These are phyloP conservation scores for Scophthalmus maximus DNA, from an alignment of 2,113 vertebrate genomes.

Conservation along the genomic window DNA sequence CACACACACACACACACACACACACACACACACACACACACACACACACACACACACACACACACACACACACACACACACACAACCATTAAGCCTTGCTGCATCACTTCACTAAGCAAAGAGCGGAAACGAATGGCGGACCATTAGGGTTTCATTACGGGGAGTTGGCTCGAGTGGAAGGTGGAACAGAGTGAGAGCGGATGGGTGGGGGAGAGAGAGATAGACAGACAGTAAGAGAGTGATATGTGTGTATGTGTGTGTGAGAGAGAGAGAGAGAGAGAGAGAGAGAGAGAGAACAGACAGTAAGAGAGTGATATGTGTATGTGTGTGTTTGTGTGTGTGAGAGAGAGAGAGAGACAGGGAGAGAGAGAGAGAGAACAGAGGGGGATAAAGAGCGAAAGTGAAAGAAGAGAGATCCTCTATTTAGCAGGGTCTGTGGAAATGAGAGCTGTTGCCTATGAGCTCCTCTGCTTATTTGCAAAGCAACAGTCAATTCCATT, in stretches of 20 bases:
- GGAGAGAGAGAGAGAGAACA: slow-evolving; percentile 27
- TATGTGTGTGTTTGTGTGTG: neutral
- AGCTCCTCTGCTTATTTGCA: slow-evolving; percentile 59
- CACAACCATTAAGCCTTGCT: slow-evolving; percentile 71
- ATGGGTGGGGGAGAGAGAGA: slow-evolving; percentile 16
- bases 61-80: slow-evolving; percentile 49
- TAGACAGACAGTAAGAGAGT: slow-evolving; percentile 15
- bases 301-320: slow-evolving; percentile 6
- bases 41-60: slow-evolving; percentile 30
- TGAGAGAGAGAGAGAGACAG: neutral
- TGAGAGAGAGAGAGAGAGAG: neutral
- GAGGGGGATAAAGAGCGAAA: neutral
- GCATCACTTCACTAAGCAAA: slow-evolving; percentile 77
- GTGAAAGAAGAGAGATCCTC: slow-evolving; percentile 22
- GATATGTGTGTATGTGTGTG: slow-evolving; percentile 32
- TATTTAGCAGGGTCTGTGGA: slow-evolving; percentile 51
- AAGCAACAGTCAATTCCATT: slow-evolving; percentile 61
- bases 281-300: too few relatives aligned
- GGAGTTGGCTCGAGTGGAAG: slow-evolving; percentile 64
- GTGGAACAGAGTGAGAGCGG: slow-evolving; percentile 51
- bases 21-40: slow-evolving; percentile 44
- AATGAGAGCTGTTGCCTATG: slow-evolving; percentile 57
- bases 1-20: slow-evolving; percentile 44
- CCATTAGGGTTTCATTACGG: slow-evolving; percentile 80
- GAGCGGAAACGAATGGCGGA: slow-evolving; percentile 76